phyloP scores from a whole-genome alignment of 1,140 invertebrate species.

The Drosophila pallidifrons region DNA sequence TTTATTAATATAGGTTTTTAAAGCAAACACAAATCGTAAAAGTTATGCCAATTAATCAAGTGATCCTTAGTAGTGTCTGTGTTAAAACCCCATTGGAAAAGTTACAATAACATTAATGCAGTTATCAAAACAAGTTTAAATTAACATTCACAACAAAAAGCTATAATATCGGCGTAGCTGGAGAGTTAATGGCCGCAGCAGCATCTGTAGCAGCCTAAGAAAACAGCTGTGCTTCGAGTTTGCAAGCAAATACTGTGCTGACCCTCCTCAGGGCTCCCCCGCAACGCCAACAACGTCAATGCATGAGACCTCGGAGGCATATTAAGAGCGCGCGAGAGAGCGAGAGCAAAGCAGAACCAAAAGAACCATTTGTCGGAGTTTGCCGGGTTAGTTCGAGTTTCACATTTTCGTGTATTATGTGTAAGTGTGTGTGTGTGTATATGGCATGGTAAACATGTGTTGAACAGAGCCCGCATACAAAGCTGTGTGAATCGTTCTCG shows the following conservation, averaged over 20 bases:
- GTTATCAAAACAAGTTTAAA: slow-evolving; percentile 65
- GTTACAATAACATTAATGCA: slow-evolving; percentile 59
- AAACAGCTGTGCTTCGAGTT: slow-evolving; percentile 66
- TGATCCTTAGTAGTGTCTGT: slow-evolving; percentile 16
- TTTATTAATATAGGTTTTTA: slow-evolving; percentile 13
- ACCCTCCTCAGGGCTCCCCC: slow-evolving; percentile 10
- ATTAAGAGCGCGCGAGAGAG: slow-evolving; percentile 7
- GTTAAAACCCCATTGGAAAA: slow-evolving; percentile 39
- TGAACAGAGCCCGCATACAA: slow-evolving; percentile 22
- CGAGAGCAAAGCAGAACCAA: slow-evolving; percentile 34
- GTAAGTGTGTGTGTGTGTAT: too few relatives aligned
- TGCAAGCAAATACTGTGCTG: slow-evolving; percentile 22
- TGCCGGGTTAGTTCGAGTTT: slow-evolving; percentile 68
- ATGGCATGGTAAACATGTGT: slow-evolving; percentile 26
- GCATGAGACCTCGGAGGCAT: slow-evolving; percentile 50
- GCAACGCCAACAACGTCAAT: slow-evolving; percentile 38
- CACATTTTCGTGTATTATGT: neutral
- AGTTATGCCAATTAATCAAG: slow-evolving; percentile 18
- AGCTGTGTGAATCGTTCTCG: slow-evolving; percentile 13
- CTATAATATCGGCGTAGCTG: slow-evolving; percentile 10
- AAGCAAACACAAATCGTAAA: neutral
- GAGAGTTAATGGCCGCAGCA: slow-evolving; percentile 62
- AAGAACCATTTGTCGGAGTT: slow-evolving; percentile 60
- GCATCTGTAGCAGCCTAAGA: slow-evolving; percentile 35
- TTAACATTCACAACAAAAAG: slow-evolving; percentile 38